Evolutionary conservation across 2,888 invertebrate species (phyloP).

Genomic region (Mylabris sibirica): DNA sequence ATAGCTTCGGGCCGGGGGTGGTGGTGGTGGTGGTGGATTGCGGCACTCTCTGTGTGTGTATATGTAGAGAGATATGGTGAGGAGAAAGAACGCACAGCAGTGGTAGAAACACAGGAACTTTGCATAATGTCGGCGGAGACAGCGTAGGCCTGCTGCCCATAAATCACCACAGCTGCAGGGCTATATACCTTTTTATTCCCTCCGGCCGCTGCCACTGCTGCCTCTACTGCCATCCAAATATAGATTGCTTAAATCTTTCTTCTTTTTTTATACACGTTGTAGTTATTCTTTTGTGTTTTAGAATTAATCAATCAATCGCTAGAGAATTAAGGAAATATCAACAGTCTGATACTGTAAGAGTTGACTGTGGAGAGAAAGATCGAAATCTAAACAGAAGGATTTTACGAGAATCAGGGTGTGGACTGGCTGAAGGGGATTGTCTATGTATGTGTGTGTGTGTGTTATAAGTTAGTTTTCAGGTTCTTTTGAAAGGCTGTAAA

Average conservation of each 20-base stretch:
- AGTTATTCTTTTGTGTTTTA: background rate
- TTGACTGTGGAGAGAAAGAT: slow-evolving; percentile 22
- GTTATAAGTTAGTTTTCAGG: slow-evolving; percentile 31
- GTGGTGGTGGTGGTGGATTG: slow-evolving; percentile 43
- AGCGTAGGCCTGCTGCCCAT: slow-evolving; percentile 59
- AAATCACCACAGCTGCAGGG: slow-evolving; percentile 57
- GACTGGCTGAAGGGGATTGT: slow-evolving; percentile 33
- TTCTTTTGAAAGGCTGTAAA: slow-evolving; percentile 21
- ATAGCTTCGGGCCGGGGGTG: slow-evolving; percentile 43
- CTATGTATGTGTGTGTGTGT: slow-evolving; percentile 2
- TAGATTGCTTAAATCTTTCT: slow-evolving; percentile 11
- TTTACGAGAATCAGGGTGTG: slow-evolving; percentile 30
- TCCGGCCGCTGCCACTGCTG: slow-evolving; percentile 17
- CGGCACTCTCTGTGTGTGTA: background rate
- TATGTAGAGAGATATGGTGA: slow-evolving; percentile 22
- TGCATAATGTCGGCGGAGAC: slow-evolving; percentile 63
- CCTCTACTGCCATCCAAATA: slow-evolving; percentile 1
- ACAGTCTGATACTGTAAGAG: background rate
- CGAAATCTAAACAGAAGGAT: slow-evolving; percentile 34
- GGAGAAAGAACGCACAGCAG: slow-evolving; percentile 47
- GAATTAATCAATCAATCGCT: background rate
- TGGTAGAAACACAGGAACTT: slow-evolving; percentile 58
- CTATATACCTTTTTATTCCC: slow-evolving; percentile 33
- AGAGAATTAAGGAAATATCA: background rate
- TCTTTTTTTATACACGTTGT: background rate